Conservation (phyloP, 2,113 vertebrate species). For the Neotragus pygmaeus region DNA sequence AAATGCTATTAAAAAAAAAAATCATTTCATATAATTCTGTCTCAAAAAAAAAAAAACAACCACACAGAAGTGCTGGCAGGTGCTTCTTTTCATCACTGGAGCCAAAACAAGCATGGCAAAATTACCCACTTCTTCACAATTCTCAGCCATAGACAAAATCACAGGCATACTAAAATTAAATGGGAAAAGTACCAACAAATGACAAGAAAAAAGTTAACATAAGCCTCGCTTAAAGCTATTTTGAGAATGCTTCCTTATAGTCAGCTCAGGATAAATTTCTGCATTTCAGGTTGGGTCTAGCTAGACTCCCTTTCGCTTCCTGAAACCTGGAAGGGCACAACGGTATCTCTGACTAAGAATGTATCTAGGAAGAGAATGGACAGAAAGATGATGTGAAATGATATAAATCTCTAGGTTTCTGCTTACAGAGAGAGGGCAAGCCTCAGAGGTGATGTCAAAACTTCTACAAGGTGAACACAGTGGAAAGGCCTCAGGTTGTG, state of each 20-base stretch:
- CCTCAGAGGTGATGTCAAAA: neutral
- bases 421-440: slow-evolving; percentile 3
- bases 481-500: neutral
- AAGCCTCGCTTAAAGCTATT: slow-evolving; percentile 45
- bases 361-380: neutral
- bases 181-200: slow-evolving; percentile 59
- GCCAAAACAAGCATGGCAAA: slow-evolving; percentile 57
- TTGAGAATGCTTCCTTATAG: slow-evolving; percentile 41
- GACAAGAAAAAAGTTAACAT: slow-evolving; percentile 50
- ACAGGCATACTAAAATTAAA: slow-evolving; percentile 65
- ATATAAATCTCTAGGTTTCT: neutral
- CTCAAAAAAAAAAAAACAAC: neutral
- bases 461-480: neutral
- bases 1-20: neutral
- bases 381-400: neutral
- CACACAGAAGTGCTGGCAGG: neutral
- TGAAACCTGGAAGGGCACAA: neutral
- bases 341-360: neutral
- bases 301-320: neutral
- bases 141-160: slow-evolving; percentile 57
- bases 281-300: neutral
- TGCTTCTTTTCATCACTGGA: slow-evolving; percentile 53
- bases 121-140: slow-evolving; percentile 49
- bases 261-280: slow-evolving; percentile 55
- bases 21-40: slow-evolving; percentile 31